Evolutionary conservation across 1,140 invertebrate species (phyloP), one percentile per base, ranked within the genome.

Genomic region (Drosophila nasuta): DNA sequence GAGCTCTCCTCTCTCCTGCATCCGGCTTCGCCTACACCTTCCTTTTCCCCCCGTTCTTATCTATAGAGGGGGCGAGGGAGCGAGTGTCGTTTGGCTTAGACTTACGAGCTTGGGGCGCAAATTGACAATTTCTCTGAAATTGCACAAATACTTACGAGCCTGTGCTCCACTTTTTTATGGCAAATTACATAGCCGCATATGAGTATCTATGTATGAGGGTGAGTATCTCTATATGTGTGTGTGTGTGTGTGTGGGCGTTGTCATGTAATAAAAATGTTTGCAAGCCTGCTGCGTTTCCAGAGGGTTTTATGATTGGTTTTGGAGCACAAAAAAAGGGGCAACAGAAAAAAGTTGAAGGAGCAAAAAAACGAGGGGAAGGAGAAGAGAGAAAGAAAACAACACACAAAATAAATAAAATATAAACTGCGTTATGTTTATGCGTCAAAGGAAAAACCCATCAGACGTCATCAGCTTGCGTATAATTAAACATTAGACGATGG

Each of bases 371-470:
- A 45, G 38, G 2, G 3, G 54, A 67, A 59, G 30, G 48, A 63
- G 60, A 33, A 20, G 5, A 7, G 43, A 67, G 54, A 33, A 15
- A 54, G 1, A 63, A 63, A 74, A 58, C 54, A 82, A 83, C 20
- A 7, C 7, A 38, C 35, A 38, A 38, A 81, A 88, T 88, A 89
- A 88, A 89, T 88, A 88, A 88, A 89, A 88, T 89, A 88, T 88
- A 88, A 89, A 89, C 85, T 89, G 83, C 85, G 80, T 88, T 89
- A 89, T 87, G 82, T 88, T 87, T 88, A 87, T 87, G 83, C 83
- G 82, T 20, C 62, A 87, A 72, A 60, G 46, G 52, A 35, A 48
- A 88, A 83, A 66, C 66, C 74, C 72, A 81, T 86, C 74, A 80
- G 77, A 80, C 72, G 71, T 73, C 81, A 83, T 83, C 82, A 75